Conservation (phyloP, 2,797 vertebrate genomes). For the Enteromius radiatus region DNA sequence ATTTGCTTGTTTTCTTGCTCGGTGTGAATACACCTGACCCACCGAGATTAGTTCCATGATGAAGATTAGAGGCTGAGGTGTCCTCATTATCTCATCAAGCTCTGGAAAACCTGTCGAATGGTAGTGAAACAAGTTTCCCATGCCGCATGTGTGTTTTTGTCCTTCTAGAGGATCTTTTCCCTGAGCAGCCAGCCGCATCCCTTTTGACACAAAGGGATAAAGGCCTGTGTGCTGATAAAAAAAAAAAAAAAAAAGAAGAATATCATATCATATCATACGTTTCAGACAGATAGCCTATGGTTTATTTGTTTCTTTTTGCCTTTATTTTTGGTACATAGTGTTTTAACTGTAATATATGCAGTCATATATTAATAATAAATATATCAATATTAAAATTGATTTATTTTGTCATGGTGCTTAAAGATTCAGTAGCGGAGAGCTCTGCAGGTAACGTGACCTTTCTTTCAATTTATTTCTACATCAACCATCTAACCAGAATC, state of each 20-base stretch:
- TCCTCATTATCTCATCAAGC: conserved; percentile 86
- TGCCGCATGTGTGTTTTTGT: conserved; percentile 88
- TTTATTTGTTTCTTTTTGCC: not conserved
- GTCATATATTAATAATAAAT: too few relatives aligned
- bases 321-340: not conserved
- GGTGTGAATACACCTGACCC: conserved; percentile 39
- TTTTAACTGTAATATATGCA: not conserved
- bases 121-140: conserved; percentile 90
- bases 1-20: conserved; percentile 35
- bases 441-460: not conserved
- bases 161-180: conserved; percentile 87
- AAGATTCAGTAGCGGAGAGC: not conserved
- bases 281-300: not conserved
- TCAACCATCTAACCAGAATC: conserved; percentile 41
- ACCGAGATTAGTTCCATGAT: conserved; percentile 90
- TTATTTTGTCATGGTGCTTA: not conserved
- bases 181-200: conserved; percentile 83
- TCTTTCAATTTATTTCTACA: conserved; percentile 38
- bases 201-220: conserved; percentile 86
- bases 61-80: conserved; percentile 86
- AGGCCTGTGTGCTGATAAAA: conserved; percentile 86
- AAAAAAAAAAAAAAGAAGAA: not conserved
- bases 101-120: conserved; percentile 86
- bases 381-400: not conserved
- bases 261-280: not conserved